Base-by-base conservation (phyloP, 2,113 vertebrate species). In the Chrysochloris asiatica region DNA sequence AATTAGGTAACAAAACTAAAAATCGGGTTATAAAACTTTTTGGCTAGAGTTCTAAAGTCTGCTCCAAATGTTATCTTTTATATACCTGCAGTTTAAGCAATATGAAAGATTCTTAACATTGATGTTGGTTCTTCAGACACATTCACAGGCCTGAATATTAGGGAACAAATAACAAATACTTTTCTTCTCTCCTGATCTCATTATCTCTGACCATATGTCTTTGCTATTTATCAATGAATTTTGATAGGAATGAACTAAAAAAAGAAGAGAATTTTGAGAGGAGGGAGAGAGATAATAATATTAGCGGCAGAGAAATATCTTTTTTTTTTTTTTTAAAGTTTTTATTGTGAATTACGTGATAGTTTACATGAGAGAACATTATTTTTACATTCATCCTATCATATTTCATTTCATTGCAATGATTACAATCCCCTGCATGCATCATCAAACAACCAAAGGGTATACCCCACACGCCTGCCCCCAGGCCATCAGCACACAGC, bases 171-270 rank as follows among this genome's bases (percentile, higher is more conserved):
- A 80, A 89, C 19, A 8, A 76, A 80, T 65, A 11, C 36, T 72
- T 95, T 95, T 88, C 48, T 94, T 48, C 26, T 87, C 16, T 83
- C 26, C 19, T 88, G 69, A 26, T 84, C 33, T 92, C 19, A 78
- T 84, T 8, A 85, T 63, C 11, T 92, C 28, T 86, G 54, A 77
- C 36, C 33, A 45, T 43, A 10, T 21, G 78, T 45, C 33, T 77
- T 82, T 84, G 89, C 13, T 48, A 75, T 79, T 93, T 61, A 90
- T 90, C 33, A 82, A 22, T 75, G 6, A 67, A n/a, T 30, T 90
- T 93, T 95, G 72, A 63, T 72, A 26, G 11, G 22, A 47, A 76
- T 22, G 76, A 89, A 56, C 33, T 48, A 1, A 59, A 47, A 78
- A 82, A 78, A 54, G 24, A 91, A 88, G 36, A 88, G 41, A 38